Conservation (phyloP, 2,888 invertebrate genomes). For the Galeopsomyia nigrocyanea region DNA sequence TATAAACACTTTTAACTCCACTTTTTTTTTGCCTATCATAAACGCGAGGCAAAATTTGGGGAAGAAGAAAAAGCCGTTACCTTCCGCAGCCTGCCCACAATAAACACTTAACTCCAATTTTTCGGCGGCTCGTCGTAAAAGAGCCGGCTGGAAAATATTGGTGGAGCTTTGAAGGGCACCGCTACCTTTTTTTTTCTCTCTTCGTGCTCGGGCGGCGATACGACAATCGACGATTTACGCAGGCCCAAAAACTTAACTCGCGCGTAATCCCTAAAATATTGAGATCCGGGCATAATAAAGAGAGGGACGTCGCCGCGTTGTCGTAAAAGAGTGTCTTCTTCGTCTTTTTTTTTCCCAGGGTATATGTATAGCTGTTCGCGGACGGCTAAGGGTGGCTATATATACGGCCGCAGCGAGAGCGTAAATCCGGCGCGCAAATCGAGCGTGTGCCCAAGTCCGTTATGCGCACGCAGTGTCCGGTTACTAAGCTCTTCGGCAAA, state of each 20-base stretch:
- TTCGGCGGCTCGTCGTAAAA: constrained; percentile 8
- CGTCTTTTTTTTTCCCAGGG: too few relatives aligned
- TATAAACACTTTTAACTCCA: constrained; percentile 30
- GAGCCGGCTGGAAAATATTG: background rate
- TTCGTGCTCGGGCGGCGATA: background rate
- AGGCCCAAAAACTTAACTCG: constrained; percentile 17
- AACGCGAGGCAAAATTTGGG: too few relatives aligned
- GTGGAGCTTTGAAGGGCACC: background rate
- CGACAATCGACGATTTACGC: constrained; percentile 8
- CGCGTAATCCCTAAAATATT: constrained; percentile 26
- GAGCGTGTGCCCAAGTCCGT: constrained; percentile 31
- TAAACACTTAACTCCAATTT: constrained; percentile 25
- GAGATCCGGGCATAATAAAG: constrained; percentile 31
- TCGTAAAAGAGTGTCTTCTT: too few relatives aligned
- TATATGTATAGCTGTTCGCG: too few relatives aligned
- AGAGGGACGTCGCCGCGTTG: background rate
- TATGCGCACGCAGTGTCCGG: constrained; percentile 54
- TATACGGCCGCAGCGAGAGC: constrained; percentile 6
- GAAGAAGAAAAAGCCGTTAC: too few relatives aligned
- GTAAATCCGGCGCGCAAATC: constrained; percentile 43
- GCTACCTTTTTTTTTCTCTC: too few relatives aligned
- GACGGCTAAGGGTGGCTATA: constrained; percentile 9
- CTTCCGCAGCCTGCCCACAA: background rate
- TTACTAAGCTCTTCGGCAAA: constrained; percentile 65
- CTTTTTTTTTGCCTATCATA: too few relatives aligned